These are phyloP conservation scores for Blastomussa wellsi DNA, from an alignment of 92 coral and sea anemone genomes.

Conservation along the genomic window DNA sequence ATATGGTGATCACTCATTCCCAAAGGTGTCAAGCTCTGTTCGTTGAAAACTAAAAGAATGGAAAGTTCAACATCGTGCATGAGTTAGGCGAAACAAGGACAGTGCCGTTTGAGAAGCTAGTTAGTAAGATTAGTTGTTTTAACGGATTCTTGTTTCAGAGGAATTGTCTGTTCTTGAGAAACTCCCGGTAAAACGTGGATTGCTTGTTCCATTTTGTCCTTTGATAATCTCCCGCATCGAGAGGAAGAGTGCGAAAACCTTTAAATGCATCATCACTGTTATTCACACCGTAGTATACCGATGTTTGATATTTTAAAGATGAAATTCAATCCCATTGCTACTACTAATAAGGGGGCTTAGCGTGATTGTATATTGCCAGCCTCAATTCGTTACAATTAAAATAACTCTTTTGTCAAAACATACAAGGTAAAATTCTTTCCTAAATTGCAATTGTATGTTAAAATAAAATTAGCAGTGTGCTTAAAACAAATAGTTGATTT, in stretches of 20 bases:
- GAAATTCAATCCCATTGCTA: too few species aligned
- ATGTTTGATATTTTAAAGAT: too few species aligned
- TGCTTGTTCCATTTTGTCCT: neutral
- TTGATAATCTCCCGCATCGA: neutral
- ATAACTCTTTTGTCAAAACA: too few species aligned
- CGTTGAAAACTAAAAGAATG: constrained; percentile 20
- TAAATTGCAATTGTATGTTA: too few species aligned
- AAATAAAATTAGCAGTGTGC: too few species aligned
- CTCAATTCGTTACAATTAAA: too few species aligned
- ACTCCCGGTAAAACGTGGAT: neutral
- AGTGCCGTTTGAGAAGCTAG: neutral
- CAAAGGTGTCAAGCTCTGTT: constrained; percentile 27
- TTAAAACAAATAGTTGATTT: too few species aligned
- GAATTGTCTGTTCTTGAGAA: neutral
- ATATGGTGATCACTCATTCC: constrained; percentile 56
- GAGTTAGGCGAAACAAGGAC: neutral
- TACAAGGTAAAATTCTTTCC: too few species aligned
- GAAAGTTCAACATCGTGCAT: neutral
- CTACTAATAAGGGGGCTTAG: too few species aligned
- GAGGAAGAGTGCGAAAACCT: neutral
- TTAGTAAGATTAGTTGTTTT: neutral
- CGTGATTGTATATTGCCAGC: too few species aligned
- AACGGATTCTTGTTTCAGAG: neutral
- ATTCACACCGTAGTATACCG: neutral
- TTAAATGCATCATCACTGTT: neutral